Conservation (phyloP, 2,113 vertebrate species). For the Tricholaema leucomelas region DNA sequence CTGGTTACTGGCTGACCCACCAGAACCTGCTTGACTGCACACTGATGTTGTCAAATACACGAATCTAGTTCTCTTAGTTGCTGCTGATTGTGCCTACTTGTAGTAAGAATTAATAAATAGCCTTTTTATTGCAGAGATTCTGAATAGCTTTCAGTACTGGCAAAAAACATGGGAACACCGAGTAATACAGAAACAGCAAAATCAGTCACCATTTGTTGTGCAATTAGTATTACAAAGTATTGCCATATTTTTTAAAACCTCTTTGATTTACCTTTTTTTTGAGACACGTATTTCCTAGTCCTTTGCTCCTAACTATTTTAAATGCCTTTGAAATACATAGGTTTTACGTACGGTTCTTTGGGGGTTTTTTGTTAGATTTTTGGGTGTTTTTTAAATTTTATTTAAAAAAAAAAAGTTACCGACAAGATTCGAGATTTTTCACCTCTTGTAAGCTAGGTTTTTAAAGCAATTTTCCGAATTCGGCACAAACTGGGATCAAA, state of each 20-base stretch:
- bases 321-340: background rate
- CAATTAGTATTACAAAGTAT: background rate
- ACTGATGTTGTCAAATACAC: background rate
- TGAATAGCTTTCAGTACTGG: background rate
- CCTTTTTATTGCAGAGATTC: background rate
- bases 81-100: background rate
- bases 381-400: no score
- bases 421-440: background rate
- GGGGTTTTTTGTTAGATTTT: no score
- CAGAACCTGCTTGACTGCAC: background rate
- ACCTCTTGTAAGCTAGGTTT: background rate
- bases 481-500: fast-evolving
- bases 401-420: background rate
- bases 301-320: background rate
- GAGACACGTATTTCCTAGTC: no score
- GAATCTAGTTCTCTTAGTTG: background rate
- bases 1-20: background rate
- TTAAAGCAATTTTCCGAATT: background rate
- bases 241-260: background rate
- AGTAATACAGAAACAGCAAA: background rate
- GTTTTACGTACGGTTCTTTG: fast-evolving
- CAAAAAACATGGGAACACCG: fast-evolving
- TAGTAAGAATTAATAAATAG: background rate
- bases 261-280: no score
- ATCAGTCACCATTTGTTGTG: background rate